Evolutionary conservation across 2,113 vertebrate species (phyloP).

Genomic region (Phycodurus eques): DNA sequence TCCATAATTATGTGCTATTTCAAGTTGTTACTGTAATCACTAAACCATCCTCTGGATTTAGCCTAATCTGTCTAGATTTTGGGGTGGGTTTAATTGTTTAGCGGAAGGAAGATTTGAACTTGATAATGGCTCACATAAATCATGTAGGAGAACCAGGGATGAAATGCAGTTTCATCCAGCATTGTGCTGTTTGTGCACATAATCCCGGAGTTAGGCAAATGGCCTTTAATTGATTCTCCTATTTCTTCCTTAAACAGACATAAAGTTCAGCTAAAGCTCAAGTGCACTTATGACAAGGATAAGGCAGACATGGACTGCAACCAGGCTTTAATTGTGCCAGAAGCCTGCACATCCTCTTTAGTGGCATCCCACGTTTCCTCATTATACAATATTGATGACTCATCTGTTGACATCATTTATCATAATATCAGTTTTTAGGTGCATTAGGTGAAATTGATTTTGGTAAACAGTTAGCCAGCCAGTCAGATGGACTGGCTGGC

Average conservation of each 20-base stretch:
- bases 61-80: slow-evolving; percentile 60
- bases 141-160: slow-evolving; percentile 23
- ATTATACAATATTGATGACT: background rate
- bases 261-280: slow-evolving; percentile 3
- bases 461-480: background rate
- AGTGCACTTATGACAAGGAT: slow-evolving; percentile 1
- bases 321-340: background rate
- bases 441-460: background rate
- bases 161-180: slow-evolving; percentile 22
- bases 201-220: slow-evolving; percentile 20
- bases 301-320: background rate
- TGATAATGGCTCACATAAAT: slow-evolving; percentile 52
- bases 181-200: slow-evolving; percentile 6
- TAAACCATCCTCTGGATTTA: slow-evolving; percentile 56
- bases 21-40: slow-evolving; percentile 63
- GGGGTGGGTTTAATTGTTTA: slow-evolving; percentile 64
- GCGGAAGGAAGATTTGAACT: slow-evolving; percentile 47
- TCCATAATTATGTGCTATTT: slow-evolving; percentile 62
- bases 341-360: background rate
- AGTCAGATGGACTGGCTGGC: background rate
- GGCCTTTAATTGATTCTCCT: slow-evolving; percentile 11
- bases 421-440: background rate
- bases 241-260: slow-evolving; percentile 20
- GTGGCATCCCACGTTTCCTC: background rate
- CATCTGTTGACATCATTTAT: background rate